Conservation (phyloP, 2,888 invertebrate genomes). For the Athalia circularis region DNA sequence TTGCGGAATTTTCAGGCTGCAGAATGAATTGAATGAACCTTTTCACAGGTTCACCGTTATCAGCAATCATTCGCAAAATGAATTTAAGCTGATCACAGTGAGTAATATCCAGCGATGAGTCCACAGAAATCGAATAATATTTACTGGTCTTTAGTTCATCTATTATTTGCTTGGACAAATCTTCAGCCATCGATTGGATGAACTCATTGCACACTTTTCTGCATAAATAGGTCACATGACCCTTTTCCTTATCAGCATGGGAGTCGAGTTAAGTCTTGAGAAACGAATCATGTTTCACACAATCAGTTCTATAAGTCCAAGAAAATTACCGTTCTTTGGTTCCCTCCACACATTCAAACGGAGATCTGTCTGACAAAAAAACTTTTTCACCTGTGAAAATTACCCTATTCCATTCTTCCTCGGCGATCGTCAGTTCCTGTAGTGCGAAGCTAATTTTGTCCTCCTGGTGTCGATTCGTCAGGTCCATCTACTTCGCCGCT, state of each 20-base stretch:
- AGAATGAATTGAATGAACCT: constrained; percentile 54
- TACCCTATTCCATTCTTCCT: too few relatives aligned
- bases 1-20: constrained; percentile 52
- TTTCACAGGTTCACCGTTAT: constrained; percentile 47
- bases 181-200: constrained; percentile 38
- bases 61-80: constrained; percentile 57
- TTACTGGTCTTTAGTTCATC: constrained; percentile 52
- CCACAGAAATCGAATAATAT: constrained; percentile 54
- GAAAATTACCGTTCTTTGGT: constrained; percentile 45
- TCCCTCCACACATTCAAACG: too few relatives aligned
- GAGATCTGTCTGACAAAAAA: too few relatives aligned
- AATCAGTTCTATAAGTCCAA: constrained; percentile 42
- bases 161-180: constrained; percentile 47
- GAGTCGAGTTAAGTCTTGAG: constrained; percentile 36
- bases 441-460: too few relatives aligned
- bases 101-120: constrained; percentile 59
- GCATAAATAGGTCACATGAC: constrained; percentile 39
- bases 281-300: constrained; percentile 39
- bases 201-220: constrained; percentile 45
- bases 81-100: constrained; percentile 58
- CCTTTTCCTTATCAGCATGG: constrained; percentile 40
- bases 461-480: too few relatives aligned
- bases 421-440: too few relatives aligned
- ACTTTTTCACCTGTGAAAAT: too few relatives aligned
- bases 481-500: too few relatives aligned